Evolutionary conservation across 2,888 invertebrate genomes (phyloP), one percentile per base, ranked within the genome.

Genomic region (Dastarcus helophoroides): DNA sequence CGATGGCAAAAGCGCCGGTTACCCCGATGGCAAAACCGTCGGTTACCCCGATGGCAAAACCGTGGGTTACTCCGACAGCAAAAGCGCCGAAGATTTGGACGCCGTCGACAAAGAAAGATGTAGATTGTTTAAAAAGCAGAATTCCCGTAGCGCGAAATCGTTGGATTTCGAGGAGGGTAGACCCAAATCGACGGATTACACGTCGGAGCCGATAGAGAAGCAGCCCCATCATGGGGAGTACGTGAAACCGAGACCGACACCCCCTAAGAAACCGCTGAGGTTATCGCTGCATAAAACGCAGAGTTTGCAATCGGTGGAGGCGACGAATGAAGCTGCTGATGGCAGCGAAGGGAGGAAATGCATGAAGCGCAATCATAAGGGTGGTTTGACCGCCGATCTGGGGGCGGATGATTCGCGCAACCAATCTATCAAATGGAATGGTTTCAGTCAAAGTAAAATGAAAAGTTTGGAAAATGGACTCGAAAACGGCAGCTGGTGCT

Each of bases 211-310:
- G 2, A 61, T 64, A 17, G 66, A 67, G 12, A 65, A 66, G 40
- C 60, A 55, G 31, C 66, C 65, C 45, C 44, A 46, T 34, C 47
- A 48, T 19, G 29, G 36, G 3, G 54, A 63, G 5, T 69, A 70
- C 29, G 53, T 51, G 5, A 71, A 70, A 38, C 64, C 71, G 2
- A 65, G 81, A 31, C 85, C 86, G 1, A 76, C 79, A 8, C 88
- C 88, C 3, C 89, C 88, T 11, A 80, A 86, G 48, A 89, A 89
- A 53, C 89, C 88, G 0, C 58, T 86, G 27, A 68, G 88, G 6
- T 62, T 89, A 22, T 88, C 86, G 0, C 60, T 89, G 28, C 88
- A 88, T 53, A 74, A 85, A 45, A 83, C 88, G 0, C 76, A 81
- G 38, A 86, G 85, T 56, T 69, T 84, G 27, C 84, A 84, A 50